Conservation (phyloP, 53 echinoderm and acorn worm species). For the Temnopleurus reevesii region DNA sequence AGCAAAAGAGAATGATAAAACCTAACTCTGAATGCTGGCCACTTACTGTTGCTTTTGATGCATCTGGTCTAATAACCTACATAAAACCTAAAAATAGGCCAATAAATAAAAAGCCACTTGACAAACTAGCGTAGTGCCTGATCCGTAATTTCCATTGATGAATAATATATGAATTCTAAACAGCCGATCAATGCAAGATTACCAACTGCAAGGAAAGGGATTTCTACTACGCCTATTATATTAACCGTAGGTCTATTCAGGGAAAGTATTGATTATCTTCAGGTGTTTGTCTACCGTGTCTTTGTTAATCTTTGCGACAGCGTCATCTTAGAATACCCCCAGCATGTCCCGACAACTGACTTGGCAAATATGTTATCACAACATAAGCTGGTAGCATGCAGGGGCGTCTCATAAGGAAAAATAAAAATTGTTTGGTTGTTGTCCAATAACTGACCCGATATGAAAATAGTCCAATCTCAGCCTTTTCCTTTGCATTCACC, state of each 20-base stretch:
- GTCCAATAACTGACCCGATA: no score
- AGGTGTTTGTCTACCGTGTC: background rate
- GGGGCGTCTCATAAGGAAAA: background rate
- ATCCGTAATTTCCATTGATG: background rate
- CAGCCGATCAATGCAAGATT: background rate
- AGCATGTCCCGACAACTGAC: background rate
- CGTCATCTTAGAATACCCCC: background rate
- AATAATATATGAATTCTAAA: slow-evolving; percentile 18
- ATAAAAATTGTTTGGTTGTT: no score
- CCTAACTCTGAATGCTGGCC: no score
- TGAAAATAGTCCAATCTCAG: no score
- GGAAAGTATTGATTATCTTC: slow-evolving; percentile 8
- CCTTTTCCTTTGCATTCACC: no score
- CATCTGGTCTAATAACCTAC: no score
- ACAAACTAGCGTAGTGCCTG: no score
- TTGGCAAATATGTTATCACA: background rate
- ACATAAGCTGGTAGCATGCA: background rate
- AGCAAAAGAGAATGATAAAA: no score
- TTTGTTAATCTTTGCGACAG: background rate
- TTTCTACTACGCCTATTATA: background rate
- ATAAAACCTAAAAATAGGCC: no score
- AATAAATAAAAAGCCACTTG: no score
- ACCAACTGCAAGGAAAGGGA: background rate
- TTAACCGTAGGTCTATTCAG: background rate
- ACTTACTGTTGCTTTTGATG: no score